A percentile compares a stretch with the other conserved stretches of the same genome.
Conservation (phyloP, 2,888 invertebrate species). For the Hirtodrosophila histrioides region DNA sequence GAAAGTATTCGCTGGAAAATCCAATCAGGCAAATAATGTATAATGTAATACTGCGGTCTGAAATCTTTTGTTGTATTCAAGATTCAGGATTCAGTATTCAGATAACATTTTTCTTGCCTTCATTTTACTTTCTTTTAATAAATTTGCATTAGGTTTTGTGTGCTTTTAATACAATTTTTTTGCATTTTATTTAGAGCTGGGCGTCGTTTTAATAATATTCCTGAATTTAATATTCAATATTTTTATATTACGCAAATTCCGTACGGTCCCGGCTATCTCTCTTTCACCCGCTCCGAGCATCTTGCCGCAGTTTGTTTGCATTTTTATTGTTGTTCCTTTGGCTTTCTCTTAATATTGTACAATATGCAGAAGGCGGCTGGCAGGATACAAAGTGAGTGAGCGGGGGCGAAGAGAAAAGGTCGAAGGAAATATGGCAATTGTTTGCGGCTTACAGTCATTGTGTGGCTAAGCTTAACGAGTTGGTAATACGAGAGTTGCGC, state of each 20-base stretch:
- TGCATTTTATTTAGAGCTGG: conserved; percentile 23
- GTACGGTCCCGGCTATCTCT: conserved; percentile 18
- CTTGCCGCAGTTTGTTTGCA: conserved; percentile 44
- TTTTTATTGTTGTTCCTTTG: conserved; percentile 60
- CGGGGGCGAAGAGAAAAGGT: conserved; percentile 44
- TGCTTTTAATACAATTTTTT: conserved; percentile 39
- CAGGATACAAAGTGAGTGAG: background rate
- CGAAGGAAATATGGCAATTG: conserved; percentile 67
- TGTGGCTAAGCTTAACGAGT: conserved; percentile 69
- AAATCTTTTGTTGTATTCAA: conserved; percentile 60
- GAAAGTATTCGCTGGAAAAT: conserved; percentile 33
- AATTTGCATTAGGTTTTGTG: conserved; percentile 66
- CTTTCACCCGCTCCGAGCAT: background rate
- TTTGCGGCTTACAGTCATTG: conserved; percentile 65
- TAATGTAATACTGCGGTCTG: conserved; percentile 25
- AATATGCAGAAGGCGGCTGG: conserved; percentile 52
- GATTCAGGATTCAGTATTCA: conserved; percentile 1
- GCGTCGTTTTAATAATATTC: conserved; percentile 55
- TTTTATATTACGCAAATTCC: conserved; percentile 72
- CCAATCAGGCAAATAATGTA: conserved; percentile 57
- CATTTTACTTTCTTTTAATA: conserved; percentile 64
- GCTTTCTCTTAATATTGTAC: conserved; percentile 64
- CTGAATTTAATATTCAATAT: conserved; percentile 73
- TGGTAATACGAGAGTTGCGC: conserved; percentile 66
- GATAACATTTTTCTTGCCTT: conserved; percentile 19